phyloP scores from a whole-genome alignment of 2,113 vertebrate species.

The Rhabdomys dilectus region DNA sequence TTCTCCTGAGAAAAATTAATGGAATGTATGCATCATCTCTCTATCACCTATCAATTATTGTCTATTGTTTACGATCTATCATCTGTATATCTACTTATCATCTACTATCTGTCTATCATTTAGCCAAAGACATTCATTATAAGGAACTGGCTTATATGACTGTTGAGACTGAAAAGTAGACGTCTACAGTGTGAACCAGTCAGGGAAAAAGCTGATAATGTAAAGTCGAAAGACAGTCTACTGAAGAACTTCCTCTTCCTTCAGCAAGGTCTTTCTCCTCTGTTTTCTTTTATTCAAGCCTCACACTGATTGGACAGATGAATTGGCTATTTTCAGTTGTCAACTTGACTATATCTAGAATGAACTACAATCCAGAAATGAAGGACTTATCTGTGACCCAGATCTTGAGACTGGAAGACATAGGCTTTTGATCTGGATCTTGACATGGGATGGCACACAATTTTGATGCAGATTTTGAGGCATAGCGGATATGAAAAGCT shows the following conservation, averaged over 20 bases:
- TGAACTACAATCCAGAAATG: too few relatives aligned
- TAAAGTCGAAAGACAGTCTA: background rate
- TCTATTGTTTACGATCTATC: background rate
- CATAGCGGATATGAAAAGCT: too few relatives aligned
- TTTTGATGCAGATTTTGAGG: too few relatives aligned
- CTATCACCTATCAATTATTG: background rate
- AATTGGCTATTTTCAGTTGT: too few relatives aligned
- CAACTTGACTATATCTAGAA: too few relatives aligned
- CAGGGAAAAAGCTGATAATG: background rate
- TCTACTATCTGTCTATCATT: background rate
- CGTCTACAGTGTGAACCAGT: background rate
- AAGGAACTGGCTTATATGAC: background rate
- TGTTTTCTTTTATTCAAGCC: background rate
- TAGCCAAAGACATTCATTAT: background rate
- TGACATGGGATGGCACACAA: too few relatives aligned
- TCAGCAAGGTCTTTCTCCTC: background rate
- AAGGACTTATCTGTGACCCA: too few relatives aligned
- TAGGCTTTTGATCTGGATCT: too few relatives aligned
- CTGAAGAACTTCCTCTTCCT: background rate
- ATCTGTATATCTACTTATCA: background rate
- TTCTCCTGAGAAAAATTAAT: constrained; percentile 43
- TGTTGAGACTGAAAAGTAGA: background rate
- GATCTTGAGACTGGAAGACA: too few relatives aligned
- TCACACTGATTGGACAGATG: background rate
- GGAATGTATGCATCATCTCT: background rate